These are phyloP conservation scores for Clarias macrocephalus DNA, from an alignment of 2,113 vertebrate species.

Conservation along the genomic window DNA sequence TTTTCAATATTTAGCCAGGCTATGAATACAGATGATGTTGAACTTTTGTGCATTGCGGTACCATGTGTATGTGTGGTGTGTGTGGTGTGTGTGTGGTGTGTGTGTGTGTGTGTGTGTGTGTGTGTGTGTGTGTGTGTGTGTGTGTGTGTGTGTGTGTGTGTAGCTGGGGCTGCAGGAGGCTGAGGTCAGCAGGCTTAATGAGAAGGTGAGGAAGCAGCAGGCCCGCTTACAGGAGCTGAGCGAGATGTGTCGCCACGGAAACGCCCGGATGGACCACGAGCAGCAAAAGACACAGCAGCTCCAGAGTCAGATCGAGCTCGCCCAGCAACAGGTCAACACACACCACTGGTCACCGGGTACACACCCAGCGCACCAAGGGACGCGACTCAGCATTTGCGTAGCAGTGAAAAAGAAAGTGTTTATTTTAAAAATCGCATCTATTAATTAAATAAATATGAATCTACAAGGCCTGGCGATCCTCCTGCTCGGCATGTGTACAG, in stretches of 20 bases:
- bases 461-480: background rate
- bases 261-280: conserved; percentile 64
- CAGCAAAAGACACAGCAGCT: conserved; percentile 65
- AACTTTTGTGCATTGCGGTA: conserved; percentile 50
- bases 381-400: background rate
- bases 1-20: conserved; percentile 63
- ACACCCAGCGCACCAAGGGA: background rate
- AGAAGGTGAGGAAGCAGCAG: conserved; percentile 61
- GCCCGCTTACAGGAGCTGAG: conserved; percentile 61
- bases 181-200: conserved; percentile 68
- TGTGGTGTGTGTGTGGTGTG: conserved; percentile 35
- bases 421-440: background rate
- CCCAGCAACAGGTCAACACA: conserved; percentile 66
- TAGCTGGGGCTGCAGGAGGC: conserved; percentile 64
- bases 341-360: background rate
- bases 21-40: conserved; percentile 63
- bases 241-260: conserved; percentile 62
- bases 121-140: conserved; percentile 38
- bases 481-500: background rate
- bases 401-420: background rate
- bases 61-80: conserved; percentile 8
- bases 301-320: conserved; percentile 58
- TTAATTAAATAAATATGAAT: background rate
- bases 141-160: conserved; percentile 42
- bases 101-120: conserved; percentile 31